phyloP scores from a whole-genome alignment of 2,888 invertebrate species.

The Cephus sareptanus region DNA sequence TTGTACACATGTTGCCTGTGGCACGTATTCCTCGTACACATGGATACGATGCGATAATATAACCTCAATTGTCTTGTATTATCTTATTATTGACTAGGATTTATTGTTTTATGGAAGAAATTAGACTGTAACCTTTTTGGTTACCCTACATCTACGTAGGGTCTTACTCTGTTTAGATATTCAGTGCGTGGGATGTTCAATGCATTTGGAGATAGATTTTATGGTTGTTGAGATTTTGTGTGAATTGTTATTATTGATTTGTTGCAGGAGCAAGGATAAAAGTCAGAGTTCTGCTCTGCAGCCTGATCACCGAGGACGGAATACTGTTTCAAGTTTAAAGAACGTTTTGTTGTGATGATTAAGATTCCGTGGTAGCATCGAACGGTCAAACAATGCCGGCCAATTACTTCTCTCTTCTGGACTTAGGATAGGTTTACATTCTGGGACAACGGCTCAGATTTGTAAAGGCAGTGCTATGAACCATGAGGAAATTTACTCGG shows the following conservation, averaged over 20 bases:
- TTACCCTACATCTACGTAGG: background rate
- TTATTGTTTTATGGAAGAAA: background rate
- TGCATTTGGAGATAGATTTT: background rate
- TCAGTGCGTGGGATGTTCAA: background rate
- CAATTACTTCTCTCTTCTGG: slow-evolving; percentile 54
- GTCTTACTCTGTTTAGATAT: background rate
- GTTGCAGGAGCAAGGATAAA: background rate
- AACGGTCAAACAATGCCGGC: slow-evolving; percentile 48
- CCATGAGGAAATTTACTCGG: background rate
- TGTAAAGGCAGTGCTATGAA: background rate
- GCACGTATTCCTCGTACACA: slow-evolving; percentile 45
- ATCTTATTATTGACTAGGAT: background rate
- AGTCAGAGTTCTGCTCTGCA: background rate
- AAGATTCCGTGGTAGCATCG: slow-evolving; percentile 12
- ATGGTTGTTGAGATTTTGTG: background rate
- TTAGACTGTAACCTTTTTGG: background rate
- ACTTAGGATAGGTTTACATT: slow-evolving; percentile 47
- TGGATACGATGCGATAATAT: slow-evolving; percentile 32
- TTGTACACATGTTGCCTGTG: slow-evolving; percentile 41
- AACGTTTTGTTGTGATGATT: background rate
- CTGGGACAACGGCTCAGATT: background rate
- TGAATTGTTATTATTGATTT: background rate
- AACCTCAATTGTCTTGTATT: background rate
- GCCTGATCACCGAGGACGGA: background rate
- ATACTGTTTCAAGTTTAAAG: background rate